A percentile compares a stretch with the other conserved stretches of the same genome.
Evolutionary conservation across 2,113 vertebrate genomes (phyloP).

Genomic region (Notothenia rossii): DNA sequence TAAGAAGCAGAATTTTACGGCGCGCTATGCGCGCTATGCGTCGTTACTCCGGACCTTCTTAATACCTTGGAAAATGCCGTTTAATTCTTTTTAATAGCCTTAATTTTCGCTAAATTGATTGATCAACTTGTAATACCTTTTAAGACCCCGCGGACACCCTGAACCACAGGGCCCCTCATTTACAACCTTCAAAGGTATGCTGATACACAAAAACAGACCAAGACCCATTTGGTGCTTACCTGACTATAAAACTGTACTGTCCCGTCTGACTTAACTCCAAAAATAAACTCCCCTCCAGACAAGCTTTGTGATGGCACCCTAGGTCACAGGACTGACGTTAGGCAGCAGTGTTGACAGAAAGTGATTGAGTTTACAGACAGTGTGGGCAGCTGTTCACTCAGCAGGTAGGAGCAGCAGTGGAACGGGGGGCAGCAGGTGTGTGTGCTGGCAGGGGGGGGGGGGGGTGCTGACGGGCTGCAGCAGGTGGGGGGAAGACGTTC

Average conservation of each 20-base stretch:
- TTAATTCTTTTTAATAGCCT: too few species aligned
- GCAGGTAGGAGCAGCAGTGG: conserved; percentile 58
- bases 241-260: neutral
- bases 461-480: conserved; percentile 84
- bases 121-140: too few species aligned
- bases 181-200: neutral
- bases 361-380: conserved; percentile 28
- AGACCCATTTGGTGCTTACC: neutral
- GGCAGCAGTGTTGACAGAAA: conserved; percentile 28
- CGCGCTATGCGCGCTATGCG: too few species aligned
- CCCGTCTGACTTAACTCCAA: neutral
- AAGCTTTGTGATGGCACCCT: neutral
- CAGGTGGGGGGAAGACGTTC: conserved; percentile 82
- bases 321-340: conserved; percentile 13
- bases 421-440: conserved; percentile 52
- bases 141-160: too few species aligned
- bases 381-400: conserved; percentile 68
- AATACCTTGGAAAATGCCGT: too few species aligned
- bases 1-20: too few species aligned
- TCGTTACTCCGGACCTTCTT: too few species aligned
- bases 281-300: conserved; percentile 20
- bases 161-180: neutral
- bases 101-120: too few species aligned
- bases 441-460: neutral
- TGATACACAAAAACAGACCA: neutral